Evolutionary conservation across 2,113 vertebrate genomes (phyloP), one percentile per base, ranked within the genome.

Genomic region (Pygoscelis antarcticus): DNA sequence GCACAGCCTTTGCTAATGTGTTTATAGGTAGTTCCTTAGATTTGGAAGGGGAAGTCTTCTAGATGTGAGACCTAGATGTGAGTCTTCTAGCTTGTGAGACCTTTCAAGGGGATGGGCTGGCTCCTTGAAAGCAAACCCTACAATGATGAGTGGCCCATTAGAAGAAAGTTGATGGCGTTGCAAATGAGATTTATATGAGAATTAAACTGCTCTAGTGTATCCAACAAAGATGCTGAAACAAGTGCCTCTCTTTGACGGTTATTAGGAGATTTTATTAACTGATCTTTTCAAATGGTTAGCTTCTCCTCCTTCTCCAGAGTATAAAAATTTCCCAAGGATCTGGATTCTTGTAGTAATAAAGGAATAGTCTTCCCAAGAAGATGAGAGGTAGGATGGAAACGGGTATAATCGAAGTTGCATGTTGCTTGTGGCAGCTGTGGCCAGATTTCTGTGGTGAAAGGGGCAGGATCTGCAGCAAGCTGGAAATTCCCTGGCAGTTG

Each of bases 121-220:
- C 89, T 95, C 7, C 89, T 97, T 94, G 75, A 91, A 82, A 95
- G 96, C 76, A 97, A 97, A 89, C 29, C 16, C 40, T 93, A 16
- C 26, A 10, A 2, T 91, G 94, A 94, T 80, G 79, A 97, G 95
- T 94, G 71, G 89, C 84, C 97, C 92, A 23, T 94, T 66, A 72
- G 95, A 91, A 97, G 91, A 80, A 95, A 94, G 90, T 76, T 92
- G 86, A 90, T 71, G 95, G 87, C 68, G 27, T 54, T 78, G 57
- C 78, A 93, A 83, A 65, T 89, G 66, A 79, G 68, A 95, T 97
- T 98, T 98, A 93, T 94, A 72, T 94, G 89, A 96, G 97, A 96
- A 87, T 96, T 89, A 95, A 97, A 92, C 87, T 74, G 80, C 90
- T 95, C 23, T 77, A 76, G 72, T 96, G 91, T 87, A 89, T 95